Conservation (phyloP, 2,888 invertebrate species). For the Laothoe populi region DNA sequence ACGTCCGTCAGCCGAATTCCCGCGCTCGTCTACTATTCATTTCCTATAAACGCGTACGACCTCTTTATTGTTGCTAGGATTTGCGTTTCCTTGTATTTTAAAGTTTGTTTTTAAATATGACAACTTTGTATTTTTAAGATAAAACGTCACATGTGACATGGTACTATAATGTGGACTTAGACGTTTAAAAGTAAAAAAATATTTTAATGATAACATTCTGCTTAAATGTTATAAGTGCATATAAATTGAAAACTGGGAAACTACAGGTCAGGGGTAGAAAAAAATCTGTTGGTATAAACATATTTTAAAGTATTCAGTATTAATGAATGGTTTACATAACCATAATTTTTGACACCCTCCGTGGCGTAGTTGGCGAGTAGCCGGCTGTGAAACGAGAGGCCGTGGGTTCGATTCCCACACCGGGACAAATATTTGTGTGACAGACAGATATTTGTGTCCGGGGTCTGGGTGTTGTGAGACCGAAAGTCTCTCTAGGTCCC, state of each 20-base stretch:
- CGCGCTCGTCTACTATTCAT: slow-evolving; percentile 69
- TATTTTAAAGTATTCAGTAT: background rate
- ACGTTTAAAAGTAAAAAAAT: background rate
- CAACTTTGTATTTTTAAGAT: background rate
- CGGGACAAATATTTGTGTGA: too few species aligned
- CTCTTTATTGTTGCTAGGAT: slow-evolving; percentile 38
- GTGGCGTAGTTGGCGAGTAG: too few species aligned
- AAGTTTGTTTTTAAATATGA: background rate
- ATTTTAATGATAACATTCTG: background rate
- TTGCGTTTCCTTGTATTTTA: background rate
- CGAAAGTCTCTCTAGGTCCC: too few species aligned
- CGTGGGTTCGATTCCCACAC: too few species aligned
- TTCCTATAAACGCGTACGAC: slow-evolving; percentile 63
- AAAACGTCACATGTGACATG: background rate
- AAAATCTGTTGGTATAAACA: slow-evolving; percentile 45
- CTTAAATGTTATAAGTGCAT: background rate
- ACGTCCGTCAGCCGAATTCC: slow-evolving; percentile 79
- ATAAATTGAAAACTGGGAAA: slow-evolving; percentile 57
- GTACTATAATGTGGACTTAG: background rate
- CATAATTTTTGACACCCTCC: too few species aligned
- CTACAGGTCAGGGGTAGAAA: slow-evolving; percentile 48
- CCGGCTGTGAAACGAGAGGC: too few species aligned
- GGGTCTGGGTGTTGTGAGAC: too few species aligned
- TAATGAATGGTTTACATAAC: background rate
- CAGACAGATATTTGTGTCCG: too few species aligned